A percentile compares a stretch with the other conserved stretches of the same genome.
These are phyloP conservation scores for Lanius collurio DNA, from an alignment of 2,113 vertebrate genomes.

Conservation along the genomic window DNA sequence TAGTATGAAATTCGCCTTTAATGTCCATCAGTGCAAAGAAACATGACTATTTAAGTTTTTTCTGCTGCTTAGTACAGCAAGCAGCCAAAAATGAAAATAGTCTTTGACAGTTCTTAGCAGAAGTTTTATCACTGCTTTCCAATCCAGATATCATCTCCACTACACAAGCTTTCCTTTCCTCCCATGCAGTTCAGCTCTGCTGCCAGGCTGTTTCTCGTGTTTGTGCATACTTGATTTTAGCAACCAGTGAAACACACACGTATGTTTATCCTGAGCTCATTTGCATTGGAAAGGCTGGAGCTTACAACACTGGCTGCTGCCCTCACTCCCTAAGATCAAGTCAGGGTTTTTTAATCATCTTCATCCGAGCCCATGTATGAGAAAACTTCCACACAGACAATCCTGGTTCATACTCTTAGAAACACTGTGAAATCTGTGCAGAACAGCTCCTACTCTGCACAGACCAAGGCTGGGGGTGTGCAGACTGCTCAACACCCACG, in stretches of 20 bases:
- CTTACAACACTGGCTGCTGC: not conserved
- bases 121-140: not conserved
- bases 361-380: not conserved
- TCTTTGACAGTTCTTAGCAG: not conserved
- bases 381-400: not conserved
- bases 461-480: not conserved
- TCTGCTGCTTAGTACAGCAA: not conserved
- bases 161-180: not conserved
- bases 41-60: not conserved
- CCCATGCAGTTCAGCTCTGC: not conserved
- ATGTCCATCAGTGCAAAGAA: not conserved
- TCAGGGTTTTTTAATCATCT: not conserved
- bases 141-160: not conserved
- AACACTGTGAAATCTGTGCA: rapidly evolving
- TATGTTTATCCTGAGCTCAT: not conserved
- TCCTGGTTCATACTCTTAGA: not conserved
- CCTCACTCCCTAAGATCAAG: not conserved
- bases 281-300: not conserved
- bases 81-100: not conserved
- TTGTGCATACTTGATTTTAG: not conserved
- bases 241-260: not conserved
- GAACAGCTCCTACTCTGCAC: not conserved
- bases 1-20: not conserved
- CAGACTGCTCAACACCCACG: not conserved
- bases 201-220: not conserved